Percentiles rank a stretch among this genome's conserved stretches.
Conservation (phyloP, 2,113 vertebrate species). For the Zeus faber region DNA sequence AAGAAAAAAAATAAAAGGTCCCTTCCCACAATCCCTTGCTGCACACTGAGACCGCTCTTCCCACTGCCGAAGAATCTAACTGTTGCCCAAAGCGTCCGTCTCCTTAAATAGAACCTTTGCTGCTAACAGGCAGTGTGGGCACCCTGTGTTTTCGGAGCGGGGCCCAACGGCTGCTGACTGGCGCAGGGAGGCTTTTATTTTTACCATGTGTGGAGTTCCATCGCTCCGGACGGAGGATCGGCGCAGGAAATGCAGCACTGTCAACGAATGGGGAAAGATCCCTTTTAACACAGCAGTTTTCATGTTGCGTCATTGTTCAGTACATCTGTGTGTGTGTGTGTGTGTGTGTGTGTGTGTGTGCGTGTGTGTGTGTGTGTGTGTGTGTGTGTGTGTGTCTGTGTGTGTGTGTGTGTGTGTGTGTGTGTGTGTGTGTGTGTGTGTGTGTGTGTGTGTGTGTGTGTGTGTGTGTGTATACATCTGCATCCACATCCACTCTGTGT, state of each 20-base stretch:
- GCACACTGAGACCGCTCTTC: constrained; percentile 41
- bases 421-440: constrained; percentile 21
- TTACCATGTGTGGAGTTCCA: constrained; percentile 55
- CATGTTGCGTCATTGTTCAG: constrained; percentile 9
- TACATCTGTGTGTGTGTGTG: constrained; percentile 19
- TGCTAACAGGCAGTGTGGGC: constrained; percentile 69
- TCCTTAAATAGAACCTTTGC: constrained; percentile 65
- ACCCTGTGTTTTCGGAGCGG: constrained; percentile 66
- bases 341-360: constrained; percentile 20
- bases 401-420: constrained; percentile 10
- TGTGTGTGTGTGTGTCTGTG: constrained; percentile 5
- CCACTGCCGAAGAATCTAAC: constrained; percentile 53
- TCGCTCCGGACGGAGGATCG: constrained; percentile 34
- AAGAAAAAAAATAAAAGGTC: constrained; percentile 11
- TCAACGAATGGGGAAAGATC: constrained; percentile 62
- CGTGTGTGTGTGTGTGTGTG: constrained; percentile 9
- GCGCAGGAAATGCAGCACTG: constrained; percentile 57
- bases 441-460: constrained; percentile 20
- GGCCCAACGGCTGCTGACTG: constrained; percentile 64
- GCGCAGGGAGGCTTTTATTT: constrained; percentile 59
- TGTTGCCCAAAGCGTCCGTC: constrained; percentile 54
- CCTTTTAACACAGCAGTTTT: constrained; percentile 62
- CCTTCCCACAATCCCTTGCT: constrained; percentile 53
- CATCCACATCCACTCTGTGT: constrained; percentile 20
- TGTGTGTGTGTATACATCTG: constrained; percentile 2